Base-by-base conservation (phyloP, 2,113 vertebrate genomes). In the Mungos mungo region DNA sequence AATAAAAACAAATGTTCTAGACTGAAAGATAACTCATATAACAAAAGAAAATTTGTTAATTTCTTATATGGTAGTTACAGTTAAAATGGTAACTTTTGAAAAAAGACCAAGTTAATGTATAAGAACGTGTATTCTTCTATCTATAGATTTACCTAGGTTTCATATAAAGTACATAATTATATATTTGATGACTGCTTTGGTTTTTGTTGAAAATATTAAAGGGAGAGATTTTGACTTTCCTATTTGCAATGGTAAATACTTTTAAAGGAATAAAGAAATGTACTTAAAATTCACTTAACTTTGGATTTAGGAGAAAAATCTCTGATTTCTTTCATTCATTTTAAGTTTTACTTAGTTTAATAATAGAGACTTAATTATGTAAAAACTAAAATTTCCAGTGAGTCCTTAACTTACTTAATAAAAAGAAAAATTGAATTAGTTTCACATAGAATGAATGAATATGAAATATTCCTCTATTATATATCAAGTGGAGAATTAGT, bases 241-340 rank as follows among this genome's bases (percentile, higher is more conserved):
- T 52, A 68, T 83, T 94, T 85, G 47, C 1, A 93, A 38, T 82
- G 63, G 3, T 84, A 93, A 90, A 93, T 72, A 29, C 33, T 82
- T 88, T 96, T 88, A 31, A 76, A 76, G 2, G 7, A 93, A 90
- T 81, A 10, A 93, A 77, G 8, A 19, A 50, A 69, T 82, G 2
- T 77, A 19, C 82, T 93, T 94, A 31, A 81, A 65, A 94, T 74
- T 11, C 84, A 47, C 87, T 79, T 95, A 38, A 16, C 35, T 86
- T 95, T 93, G 16, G 15, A 72, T 96, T 90, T 92, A 79, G 35
- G 45, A 15, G 74, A 50, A 90, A 68, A 86, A 72, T 80, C 2
- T 83, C 50, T 76, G 41, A 66, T 91, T 90, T 84, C 4, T 41
- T 47, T 52, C 90, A 4, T 83, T 88, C 33, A 25, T 65, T 84